Conservation (phyloP, 1,140 invertebrate species). For the Drosophila azteca region DNA sequence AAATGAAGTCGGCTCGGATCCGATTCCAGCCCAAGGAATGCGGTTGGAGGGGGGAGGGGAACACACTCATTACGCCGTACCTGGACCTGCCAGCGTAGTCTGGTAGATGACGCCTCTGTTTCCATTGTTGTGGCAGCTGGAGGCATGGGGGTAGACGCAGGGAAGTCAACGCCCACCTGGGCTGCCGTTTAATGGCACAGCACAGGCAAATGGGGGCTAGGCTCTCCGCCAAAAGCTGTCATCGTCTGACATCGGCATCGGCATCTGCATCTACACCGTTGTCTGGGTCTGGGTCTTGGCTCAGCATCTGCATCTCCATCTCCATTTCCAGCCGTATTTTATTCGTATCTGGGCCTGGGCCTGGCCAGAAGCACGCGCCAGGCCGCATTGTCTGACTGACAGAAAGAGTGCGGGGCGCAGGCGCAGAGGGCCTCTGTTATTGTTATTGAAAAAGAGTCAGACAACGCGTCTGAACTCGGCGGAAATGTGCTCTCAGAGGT, state of each 20-base stretch:
- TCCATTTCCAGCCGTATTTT: constrained; percentile 29
- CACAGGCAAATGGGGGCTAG: constrained; percentile 52
- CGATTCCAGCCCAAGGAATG: constrained; percentile 13
- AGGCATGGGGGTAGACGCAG: not conserved
- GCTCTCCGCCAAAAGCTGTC: constrained; percentile 47
- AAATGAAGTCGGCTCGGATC: constrained; percentile 30
- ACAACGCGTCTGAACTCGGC: constrained; percentile 23
- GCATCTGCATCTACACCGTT: constrained; percentile 32
- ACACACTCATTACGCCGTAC: constrained; percentile 45
- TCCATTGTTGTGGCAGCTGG: constrained; percentile 48
- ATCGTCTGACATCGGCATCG: constrained; percentile 52
- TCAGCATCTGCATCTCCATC: constrained; percentile 41
- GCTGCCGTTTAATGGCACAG: constrained; percentile 71
- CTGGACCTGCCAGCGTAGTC: constrained; percentile 48
- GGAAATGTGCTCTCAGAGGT: constrained; percentile 46
- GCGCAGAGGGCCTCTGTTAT: constrained; percentile 53
- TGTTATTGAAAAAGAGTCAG: constrained; percentile 61
- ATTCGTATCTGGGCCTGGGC: constrained; percentile 32
- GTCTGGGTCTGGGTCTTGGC: constrained; percentile 23
- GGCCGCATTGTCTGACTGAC: constrained; percentile 53
- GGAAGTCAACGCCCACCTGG: constrained; percentile 61
- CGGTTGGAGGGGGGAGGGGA: constrained; percentile 7
- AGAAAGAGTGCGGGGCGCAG: constrained; percentile 27
- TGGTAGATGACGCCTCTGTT: constrained; percentile 55
- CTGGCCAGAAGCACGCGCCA: constrained; percentile 52